phyloP scores from a whole-genome alignment of 2,797 vertebrate species.

The Hirundo rustica region DNA sequence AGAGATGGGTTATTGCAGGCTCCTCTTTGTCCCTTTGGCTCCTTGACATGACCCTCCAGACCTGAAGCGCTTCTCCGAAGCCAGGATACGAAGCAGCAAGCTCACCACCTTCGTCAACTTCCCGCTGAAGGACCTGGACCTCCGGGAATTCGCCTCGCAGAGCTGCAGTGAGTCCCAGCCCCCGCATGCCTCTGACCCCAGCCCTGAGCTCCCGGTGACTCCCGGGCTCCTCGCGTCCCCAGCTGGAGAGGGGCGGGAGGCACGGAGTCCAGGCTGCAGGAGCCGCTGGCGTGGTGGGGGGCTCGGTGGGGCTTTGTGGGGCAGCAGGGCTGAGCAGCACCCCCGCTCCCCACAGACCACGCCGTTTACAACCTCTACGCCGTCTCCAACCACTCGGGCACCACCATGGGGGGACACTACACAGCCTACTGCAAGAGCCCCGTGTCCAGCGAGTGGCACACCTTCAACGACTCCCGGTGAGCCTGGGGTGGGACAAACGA shows the following conservation, averaged over 20 bases:
- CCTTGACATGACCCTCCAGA: conserved; percentile 84
- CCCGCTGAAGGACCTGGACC: conserved; percentile 91
- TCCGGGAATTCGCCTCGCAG: conserved; percentile 89
- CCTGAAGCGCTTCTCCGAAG: conserved; percentile 95
- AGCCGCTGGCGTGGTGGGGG: neutral
- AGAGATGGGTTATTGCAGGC: neutral
- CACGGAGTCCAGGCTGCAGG: rapidly evolving
- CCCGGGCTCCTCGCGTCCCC: neutral
- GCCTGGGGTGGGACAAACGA: rapidly evolving
- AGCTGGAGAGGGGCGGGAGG: neutral
- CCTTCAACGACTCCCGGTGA: conserved; percentile 94
- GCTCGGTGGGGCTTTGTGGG: neutral
- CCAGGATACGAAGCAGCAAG: conserved; percentile 87
- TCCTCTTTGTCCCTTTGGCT: neutral
- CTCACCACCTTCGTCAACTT: conserved; percentile 94
- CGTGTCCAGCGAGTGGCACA: conserved; percentile 90
- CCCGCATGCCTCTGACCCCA: rapidly evolving
- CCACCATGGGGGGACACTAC: conserved; percentile 93
- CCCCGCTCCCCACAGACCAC: conserved; percentile 72
- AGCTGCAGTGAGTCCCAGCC: conserved; percentile 83
- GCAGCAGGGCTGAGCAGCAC: neutral
- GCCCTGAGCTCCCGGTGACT: neutral
- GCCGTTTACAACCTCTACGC: conserved; percentile 92
- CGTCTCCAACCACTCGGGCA: conserved; percentile 95
- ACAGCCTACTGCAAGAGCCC: conserved; percentile 93